A percentile compares a stretch with the other conserved stretches of the same genome.
Evolutionary conservation across 2,113 vertebrate genomes (phyloP).

Genomic region (Neomonachus schauinslandi): DNA sequence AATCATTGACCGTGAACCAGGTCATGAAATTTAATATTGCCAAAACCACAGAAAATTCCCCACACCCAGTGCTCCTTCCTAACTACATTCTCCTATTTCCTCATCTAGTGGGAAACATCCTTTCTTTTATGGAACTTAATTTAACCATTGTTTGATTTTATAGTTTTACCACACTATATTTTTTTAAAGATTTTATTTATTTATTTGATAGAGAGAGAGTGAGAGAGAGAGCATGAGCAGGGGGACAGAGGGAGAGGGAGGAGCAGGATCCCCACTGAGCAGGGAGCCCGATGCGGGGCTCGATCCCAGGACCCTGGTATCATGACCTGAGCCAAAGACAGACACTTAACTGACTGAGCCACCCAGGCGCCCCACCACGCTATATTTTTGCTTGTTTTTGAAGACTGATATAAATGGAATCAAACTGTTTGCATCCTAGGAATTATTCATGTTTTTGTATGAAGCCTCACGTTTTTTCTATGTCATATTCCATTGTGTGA

Average conservation of each 20-base stretch:
- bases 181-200: neutral
- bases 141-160: neutral
- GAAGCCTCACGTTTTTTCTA: neutral
- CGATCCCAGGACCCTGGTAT: no score
- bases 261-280: no score
- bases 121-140: neutral
- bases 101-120: neutral
- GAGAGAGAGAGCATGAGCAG: no score
- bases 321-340: no score
- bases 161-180: neutral
- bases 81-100: neutral
- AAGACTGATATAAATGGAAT: neutral
- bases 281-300: no score
- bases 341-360: no score
- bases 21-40: neutral
- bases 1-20: neutral
- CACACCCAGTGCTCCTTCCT: neutral
- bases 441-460: neutral
- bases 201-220: no score
- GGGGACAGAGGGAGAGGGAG: no score
- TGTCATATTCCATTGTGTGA: neutral
- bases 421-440: neutral
- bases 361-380: no score
- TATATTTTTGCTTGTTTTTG: neutral
- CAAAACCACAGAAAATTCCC: neutral